These are phyloP conservation scores for Rhynchomys soricoides DNA, from an alignment of 2,113 vertebrate species.

Conservation along the genomic window DNA sequence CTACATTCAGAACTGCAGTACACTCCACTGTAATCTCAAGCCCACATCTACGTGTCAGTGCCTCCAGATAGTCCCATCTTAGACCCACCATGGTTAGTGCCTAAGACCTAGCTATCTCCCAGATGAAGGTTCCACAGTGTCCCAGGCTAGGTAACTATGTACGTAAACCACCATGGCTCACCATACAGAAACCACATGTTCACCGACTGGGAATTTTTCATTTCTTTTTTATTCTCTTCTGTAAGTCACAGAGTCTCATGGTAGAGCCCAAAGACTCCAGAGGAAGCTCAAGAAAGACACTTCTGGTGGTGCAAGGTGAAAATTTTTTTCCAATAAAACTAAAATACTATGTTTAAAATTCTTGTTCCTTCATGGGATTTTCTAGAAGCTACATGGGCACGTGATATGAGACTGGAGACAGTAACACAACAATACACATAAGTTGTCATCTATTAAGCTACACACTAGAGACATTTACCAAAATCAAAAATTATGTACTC, in stretches of 20 bases:
- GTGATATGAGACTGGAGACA: not conserved
- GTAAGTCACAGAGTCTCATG: not conserved
- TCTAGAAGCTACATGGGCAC: not conserved
- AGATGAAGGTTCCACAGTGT: not conserved
- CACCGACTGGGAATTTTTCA: not conserved
- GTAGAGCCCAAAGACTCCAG: not conserved
- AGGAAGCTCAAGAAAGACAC: not conserved
- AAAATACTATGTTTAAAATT: not conserved
- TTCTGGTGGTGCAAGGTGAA: not conserved
- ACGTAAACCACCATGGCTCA: not conserved
- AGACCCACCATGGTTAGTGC: not conserved
- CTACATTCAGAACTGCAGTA: not conserved
- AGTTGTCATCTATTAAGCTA: not conserved
- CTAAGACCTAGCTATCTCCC: not conserved
- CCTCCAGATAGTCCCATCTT: not conserved
- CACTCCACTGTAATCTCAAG: not conserved
- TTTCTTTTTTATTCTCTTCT: slow-evolving; percentile 8
- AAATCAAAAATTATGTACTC: slow-evolving; percentile 4
- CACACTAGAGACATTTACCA: not conserved
- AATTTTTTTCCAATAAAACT: not conserved
- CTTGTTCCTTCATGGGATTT: slow-evolving; percentile 22
- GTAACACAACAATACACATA: not conserved
- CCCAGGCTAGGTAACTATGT: not conserved
- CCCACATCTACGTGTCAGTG: not conserved
- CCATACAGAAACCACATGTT: not conserved